Percentiles rank a stretch among this genome's conserved stretches.
phyloP scores from a whole-genome alignment of 2,113 vertebrate species.

The Lutjanus erythropterus region DNA sequence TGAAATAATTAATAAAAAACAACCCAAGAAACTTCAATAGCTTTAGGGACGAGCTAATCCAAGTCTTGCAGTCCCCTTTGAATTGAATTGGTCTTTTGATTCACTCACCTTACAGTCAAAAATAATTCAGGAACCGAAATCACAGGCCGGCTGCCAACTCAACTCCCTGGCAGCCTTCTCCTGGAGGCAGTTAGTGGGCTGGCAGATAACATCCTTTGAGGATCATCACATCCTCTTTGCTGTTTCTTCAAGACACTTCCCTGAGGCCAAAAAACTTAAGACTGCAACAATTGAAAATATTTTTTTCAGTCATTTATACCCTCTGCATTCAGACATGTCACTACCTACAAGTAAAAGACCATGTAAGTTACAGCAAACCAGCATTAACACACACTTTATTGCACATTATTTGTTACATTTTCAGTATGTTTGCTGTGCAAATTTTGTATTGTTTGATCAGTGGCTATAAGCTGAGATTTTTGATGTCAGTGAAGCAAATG shows the following conservation, averaged over 20 bases:
- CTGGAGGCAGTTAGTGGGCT: slow-evolving; percentile 72
- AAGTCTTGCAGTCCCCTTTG: slow-evolving; percentile 34
- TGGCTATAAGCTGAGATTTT: slow-evolving; percentile 1
- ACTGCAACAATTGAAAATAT: slow-evolving; percentile 40
- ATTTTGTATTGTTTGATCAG: not conserved
- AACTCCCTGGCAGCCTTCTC: slow-evolving; percentile 60
- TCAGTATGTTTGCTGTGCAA: not conserved
- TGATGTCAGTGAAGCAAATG: slow-evolving; percentile 29
- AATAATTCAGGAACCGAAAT: slow-evolving; percentile 55
- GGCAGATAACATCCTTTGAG: slow-evolving; percentile 71
- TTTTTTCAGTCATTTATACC: slow-evolving; percentile 45
- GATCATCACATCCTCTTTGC: slow-evolving; percentile 64
- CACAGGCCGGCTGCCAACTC: slow-evolving; percentile 58
- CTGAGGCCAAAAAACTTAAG: slow-evolving; percentile 55
- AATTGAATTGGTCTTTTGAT: slow-evolving; percentile 57
- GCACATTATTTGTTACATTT: slow-evolving; percentile 2
- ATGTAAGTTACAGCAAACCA: not conserved
- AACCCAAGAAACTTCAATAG: slow-evolving; percentile 17
- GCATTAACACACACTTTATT: not conserved
- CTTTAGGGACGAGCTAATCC: slow-evolving; percentile 38
- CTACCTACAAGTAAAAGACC: slow-evolving; percentile 6
- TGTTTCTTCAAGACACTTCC: slow-evolving; percentile 58
- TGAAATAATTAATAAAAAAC: slow-evolving; percentile 7
- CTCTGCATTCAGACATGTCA: slow-evolving; percentile 41
- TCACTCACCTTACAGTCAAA: slow-evolving; percentile 54